Percentiles rank a stretch among this genome's conserved stretches.
Evolutionary conservation across 2,797 vertebrate species (phyloP).

Genomic region (Gobionotothen gibberifrons): DNA sequence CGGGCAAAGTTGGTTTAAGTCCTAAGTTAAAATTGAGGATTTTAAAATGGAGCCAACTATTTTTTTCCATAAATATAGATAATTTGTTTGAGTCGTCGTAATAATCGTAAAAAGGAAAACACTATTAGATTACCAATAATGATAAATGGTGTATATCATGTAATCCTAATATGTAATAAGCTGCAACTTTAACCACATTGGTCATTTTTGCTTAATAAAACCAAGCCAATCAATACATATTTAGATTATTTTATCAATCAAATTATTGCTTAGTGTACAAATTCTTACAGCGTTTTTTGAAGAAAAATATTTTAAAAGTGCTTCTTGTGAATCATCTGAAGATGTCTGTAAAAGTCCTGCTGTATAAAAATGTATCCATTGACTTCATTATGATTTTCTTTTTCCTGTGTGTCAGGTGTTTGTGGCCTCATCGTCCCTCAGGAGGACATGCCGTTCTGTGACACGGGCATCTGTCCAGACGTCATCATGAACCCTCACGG

Average conservation of each 20-base stretch:
- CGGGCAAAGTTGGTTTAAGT: neutral
- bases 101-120: neutral
- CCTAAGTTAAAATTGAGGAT: neutral
- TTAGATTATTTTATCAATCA: neutral
- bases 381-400: neutral
- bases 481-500: conserved; percentile 99
- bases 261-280: neutral
- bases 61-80: neutral
- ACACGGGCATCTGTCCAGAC: conserved; percentile 97
- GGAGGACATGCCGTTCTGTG: conserved; percentile 99
- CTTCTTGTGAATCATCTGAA: neutral
- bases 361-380: neutral
- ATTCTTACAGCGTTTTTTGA: neutral
- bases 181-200: neutral
- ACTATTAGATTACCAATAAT: neutral
- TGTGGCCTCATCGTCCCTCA: conserved; percentile 99
- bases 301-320: neutral
- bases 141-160: neutral
- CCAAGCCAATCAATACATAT: neutral
- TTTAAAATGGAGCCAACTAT: neutral
- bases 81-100: neutral
- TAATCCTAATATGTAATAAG: neutral
- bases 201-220: neutral
- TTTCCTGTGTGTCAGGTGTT: conserved; percentile 86
- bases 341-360: neutral